Evolutionary conservation across 2,797 vertebrate genomes (phyloP).

Genomic region (Iguana delicatissima): DNA sequence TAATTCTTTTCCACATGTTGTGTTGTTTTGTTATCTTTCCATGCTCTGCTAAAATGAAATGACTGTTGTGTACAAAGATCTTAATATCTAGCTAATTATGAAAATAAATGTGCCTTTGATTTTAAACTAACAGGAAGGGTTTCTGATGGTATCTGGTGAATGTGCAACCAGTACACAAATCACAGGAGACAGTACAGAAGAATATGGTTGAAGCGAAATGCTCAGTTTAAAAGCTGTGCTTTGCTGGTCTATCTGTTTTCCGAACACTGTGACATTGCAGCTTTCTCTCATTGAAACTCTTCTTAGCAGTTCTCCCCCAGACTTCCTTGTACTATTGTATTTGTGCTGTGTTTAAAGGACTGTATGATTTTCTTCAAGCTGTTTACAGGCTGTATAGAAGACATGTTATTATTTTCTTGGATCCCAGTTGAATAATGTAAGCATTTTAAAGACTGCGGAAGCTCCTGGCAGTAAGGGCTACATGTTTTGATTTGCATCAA

Average conservation of each 20-base stretch:
- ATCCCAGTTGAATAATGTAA: conserved; percentile 15
- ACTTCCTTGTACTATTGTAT: neutral
- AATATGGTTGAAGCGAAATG: conserved; percentile 15
- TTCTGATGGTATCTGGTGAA: conserved; percentile 64
- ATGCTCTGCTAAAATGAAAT: conserved; percentile 34
- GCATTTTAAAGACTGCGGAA: conserved; percentile 17
- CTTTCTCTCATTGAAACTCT: neutral
- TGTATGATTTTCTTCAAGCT: conserved; percentile 44
- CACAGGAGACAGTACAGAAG: neutral
- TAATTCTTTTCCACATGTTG: conserved; percentile 33
- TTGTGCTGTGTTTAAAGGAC: neutral
- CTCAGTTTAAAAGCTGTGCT: conserved; percentile 12
- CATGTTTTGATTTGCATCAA: neutral
- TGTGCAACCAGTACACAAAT: conserved; percentile 46
- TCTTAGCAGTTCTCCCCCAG: conserved; percentile 25
- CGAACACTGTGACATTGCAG: neutral
- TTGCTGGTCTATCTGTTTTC: conserved; percentile 35
- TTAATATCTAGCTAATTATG: conserved; percentile 56
- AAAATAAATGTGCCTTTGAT: conserved; percentile 47
- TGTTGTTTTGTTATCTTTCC: conserved; percentile 45
- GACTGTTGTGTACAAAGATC: conserved; percentile 45
- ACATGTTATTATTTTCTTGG: conserved; percentile 46
- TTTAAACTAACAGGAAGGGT: conserved; percentile 63
- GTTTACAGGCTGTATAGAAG: conserved; percentile 22
- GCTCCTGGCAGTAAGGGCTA: neutral